Conservation (phyloP, 2,888 invertebrate species). For the Hypena proboscidalis region DNA sequence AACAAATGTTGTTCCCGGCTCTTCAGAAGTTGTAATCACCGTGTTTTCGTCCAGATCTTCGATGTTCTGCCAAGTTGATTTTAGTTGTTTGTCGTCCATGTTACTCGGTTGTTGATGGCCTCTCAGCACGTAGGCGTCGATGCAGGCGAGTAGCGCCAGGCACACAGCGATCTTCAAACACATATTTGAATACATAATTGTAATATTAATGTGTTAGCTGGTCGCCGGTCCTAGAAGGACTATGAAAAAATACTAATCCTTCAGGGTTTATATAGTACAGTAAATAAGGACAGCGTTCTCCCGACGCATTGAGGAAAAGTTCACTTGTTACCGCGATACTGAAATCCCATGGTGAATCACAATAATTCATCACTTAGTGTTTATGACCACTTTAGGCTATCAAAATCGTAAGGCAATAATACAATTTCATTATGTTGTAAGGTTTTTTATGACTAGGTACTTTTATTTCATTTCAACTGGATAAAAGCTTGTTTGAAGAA, state of each 20-base stretch:
- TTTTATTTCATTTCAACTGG: too few relatives aligned
- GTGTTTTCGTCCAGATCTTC: constrained; percentile 21
- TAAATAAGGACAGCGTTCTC: background rate
- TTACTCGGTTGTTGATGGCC: constrained; percentile 23
- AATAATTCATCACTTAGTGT: too few relatives aligned
- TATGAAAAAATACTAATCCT: background rate
- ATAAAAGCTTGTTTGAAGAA: too few relatives aligned
- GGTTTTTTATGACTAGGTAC: too few relatives aligned
- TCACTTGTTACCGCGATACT: too few relatives aligned
- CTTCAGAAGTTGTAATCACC: constrained; percentile 5
- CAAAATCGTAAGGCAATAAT: too few relatives aligned
- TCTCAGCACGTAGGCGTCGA: constrained; percentile 35
- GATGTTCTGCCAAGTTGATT: constrained; percentile 29
- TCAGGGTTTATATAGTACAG: background rate
- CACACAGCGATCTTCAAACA: constrained; percentile 34
- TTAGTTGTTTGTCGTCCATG: constrained; percentile 15
- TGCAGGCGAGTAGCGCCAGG: constrained; percentile 29
- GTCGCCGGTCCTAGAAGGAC: constrained; percentile 6
- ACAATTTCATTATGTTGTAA: too few relatives aligned
- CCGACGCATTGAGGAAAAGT: too few relatives aligned
- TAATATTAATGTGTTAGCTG: constrained; percentile 16
- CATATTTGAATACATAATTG: constrained; percentile 29
- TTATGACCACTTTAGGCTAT: too few relatives aligned
- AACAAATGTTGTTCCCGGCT: background rate
- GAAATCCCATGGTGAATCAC: too few relatives aligned